Evolutionary conservation across 2,113 vertebrate species (phyloP), one percentile per base, ranked within the genome.

Genomic region (Gasterosteus nipponicus): DNA sequence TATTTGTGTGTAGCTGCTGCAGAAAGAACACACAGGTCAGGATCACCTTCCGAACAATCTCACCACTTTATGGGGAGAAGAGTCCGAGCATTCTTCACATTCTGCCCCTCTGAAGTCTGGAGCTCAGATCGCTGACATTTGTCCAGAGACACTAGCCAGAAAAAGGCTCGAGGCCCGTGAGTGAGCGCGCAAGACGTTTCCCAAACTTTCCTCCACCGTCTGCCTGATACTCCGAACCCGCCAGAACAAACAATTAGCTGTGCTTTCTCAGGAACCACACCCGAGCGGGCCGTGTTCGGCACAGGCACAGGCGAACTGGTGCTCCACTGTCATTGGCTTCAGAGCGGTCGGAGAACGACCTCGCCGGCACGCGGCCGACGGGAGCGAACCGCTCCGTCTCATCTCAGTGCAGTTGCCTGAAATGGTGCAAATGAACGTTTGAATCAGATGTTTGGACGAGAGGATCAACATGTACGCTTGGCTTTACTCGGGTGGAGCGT

Each of bases 231-330:
- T 76, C 72, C 56, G 31, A 46, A 75, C 41, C 31, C 67, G 80
- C 86, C 92, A 92, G 87, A 86, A 83, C 81, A 91, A 90, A 87
- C 68, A 29, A 87, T 92, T 82, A 83, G 75, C 78, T 79, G 69
- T 83, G 76, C 73, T 90, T 68, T 78, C 68, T 62, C 56, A 71
- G 63, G 73, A 71, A 47, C 81, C 77, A 72, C 84, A 77, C 78
- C 75, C 81, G 70, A 16, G 8, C 76, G 71, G 42, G 75, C 79
- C 58, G n/a, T 61, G 65, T 53, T 31, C 47, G 11, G 9, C 15
- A 19, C 33, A 73, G 31, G 41, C 51, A 70, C 16, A 59, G 49
- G 53, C 58, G 62, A n/a, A 51, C 53, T 42, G 62, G 31, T 16
- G 12, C 56, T 82, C 58, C 66, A 15, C 44, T 81, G 49, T 78